Evolutionary conservation across 2,113 vertebrate genomes (phyloP).

Genomic region (Shinisaurus crocodilurus): DNA sequence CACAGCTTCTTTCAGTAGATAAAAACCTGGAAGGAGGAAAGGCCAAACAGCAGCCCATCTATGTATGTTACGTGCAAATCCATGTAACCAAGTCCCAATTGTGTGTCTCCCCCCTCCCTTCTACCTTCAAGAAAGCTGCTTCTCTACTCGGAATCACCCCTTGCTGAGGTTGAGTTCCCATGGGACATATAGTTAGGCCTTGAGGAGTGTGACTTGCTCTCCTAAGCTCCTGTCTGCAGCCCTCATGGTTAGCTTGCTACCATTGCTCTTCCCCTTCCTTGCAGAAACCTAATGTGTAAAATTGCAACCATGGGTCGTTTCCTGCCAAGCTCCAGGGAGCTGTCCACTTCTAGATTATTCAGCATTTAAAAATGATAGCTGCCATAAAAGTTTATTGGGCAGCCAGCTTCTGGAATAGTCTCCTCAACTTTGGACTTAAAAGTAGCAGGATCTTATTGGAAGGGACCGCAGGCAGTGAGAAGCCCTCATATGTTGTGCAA

Average conservation of each 20-base stretch:
- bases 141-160: not conserved
- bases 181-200: not conserved
- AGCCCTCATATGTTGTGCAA: constrained; percentile 35
- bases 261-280: not conserved
- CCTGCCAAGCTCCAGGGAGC: constrained; percentile 18
- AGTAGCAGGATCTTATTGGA: constrained; percentile 7
- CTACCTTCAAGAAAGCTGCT: not conserved
- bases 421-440: constrained; percentile 25
- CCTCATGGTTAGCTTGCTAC: not conserved
- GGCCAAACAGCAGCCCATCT: not conserved
- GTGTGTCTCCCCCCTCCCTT: no score
- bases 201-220: not conserved
- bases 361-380: constrained; percentile 3
- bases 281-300: constrained; percentile 7
- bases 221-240: not conserved
- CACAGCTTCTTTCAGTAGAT: no score
- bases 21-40: no score
- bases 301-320: constrained; percentile 20
- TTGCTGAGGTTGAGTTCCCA: not conserved
- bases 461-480: constrained; percentile 33
- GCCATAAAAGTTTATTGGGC: constrained; percentile 19
- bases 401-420: constrained; percentile 24
- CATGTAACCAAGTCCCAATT: not conserved
- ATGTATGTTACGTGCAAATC: not conserved
- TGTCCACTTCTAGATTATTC: not conserved